phyloP scores from a whole-genome alignment of 2,113 vertebrate genomes.

The Plestiodon gilberti region DNA sequence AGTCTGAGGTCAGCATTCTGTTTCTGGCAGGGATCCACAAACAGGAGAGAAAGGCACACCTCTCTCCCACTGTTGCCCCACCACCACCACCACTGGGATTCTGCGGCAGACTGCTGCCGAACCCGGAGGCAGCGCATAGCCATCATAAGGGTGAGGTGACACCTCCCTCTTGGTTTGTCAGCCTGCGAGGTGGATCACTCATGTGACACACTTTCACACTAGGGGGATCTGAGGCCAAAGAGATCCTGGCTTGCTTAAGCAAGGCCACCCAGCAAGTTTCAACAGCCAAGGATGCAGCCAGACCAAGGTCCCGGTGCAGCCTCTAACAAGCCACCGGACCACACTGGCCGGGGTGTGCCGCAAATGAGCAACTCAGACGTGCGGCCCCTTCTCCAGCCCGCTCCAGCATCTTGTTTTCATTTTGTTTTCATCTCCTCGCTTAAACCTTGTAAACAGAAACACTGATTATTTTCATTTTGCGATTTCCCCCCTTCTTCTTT shows the following conservation, averaged over 20 bases:
- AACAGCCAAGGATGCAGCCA: not conserved
- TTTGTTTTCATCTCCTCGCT: slow-evolving; percentile 43
- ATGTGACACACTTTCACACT: not conserved
- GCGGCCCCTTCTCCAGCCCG: not conserved
- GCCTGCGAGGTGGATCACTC: not conserved
- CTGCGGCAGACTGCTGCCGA: too few species aligned
- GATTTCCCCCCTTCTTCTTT: slow-evolving; percentile 9
- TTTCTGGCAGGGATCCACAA: too few species aligned
- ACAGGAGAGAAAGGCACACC: too few species aligned
- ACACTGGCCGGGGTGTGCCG: accelerated
- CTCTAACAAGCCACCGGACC: not conserved
- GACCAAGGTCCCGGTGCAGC: not conserved
- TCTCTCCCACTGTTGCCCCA: too few species aligned
- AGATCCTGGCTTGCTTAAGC: not conserved
- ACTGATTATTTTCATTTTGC: slow-evolving; percentile 46
- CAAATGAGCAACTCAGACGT: accelerated
- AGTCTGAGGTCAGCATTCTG: too few species aligned
- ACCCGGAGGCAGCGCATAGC: too few species aligned
- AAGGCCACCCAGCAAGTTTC: slow-evolving; percentile 9
- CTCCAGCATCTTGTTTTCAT: slow-evolving; percentile 47
- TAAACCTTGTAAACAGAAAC: slow-evolving; percentile 62
- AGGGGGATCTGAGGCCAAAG: not conserved
- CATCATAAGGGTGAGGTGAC: too few species aligned
- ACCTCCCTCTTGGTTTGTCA: too few species aligned
- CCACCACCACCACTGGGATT: too few species aligned